These are phyloP conservation scores for Nematostella vectensis DNA, from an alignment of 92 coral and sea anemone species.

Conservation along the genomic window DNA sequence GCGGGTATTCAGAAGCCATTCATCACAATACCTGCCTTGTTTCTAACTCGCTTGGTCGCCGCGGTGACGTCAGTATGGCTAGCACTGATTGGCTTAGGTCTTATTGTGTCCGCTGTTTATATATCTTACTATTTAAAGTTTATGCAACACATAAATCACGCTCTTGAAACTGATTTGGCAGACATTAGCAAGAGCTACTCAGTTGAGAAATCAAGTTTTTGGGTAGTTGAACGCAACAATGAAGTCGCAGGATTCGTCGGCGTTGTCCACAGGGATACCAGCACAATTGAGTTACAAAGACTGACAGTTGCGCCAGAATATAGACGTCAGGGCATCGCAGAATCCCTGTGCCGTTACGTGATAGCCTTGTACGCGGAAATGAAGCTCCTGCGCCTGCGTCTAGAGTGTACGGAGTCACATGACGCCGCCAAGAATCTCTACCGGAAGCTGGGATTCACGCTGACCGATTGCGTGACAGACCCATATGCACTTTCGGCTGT, in stretches of 20 bases:
- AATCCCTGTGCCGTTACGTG: constrained; percentile 46
- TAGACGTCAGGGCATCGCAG: constrained; percentile 61
- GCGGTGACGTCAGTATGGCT: constrained; percentile 8
- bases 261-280: constrained; percentile 37
- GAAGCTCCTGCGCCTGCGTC: constrained; percentile 36
- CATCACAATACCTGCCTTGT: constrained; percentile 27
- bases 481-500: constrained; percentile 45
- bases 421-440: constrained; percentile 57
- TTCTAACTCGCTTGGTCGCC: constrained; percentile 11
- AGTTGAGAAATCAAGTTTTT: constrained; percentile 52
- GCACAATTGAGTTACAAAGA: constrained; percentile 59
- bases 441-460: constrained; percentile 46
- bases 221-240: constrained; percentile 52
- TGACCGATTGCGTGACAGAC: constrained; percentile 24
- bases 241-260: constrained; percentile 59
- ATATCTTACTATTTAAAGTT: constrained; percentile 36
- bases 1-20: constrained; percentile 33
- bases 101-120: constrained; percentile 23
- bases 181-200: constrained; percentile 38
- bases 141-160: constrained; percentile 44
- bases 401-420: constrained; percentile 72
- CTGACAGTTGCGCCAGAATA: constrained; percentile 53
- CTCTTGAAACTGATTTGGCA: constrained; percentile 55
- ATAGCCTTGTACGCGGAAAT: constrained; percentile 38
- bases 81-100: constrained; percentile 4